Percentiles rank a stretch among this genome's conserved stretches.
Conservation (phyloP, 2,888 invertebrate species). For the Taphrorychus bicolor region DNA sequence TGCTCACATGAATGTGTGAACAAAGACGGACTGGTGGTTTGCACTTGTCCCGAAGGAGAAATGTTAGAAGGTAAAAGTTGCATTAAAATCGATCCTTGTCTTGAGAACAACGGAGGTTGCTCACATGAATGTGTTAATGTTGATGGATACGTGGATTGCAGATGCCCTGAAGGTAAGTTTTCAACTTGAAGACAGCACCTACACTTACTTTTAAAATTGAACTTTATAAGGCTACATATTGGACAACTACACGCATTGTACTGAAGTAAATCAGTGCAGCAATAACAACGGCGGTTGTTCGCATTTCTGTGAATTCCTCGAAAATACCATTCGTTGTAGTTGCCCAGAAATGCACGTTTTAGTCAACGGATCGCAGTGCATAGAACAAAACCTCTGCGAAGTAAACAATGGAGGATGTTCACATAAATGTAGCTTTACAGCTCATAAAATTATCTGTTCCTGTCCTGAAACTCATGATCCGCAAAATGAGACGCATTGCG, state of each 20-base stretch:
- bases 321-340: conserved; percentile 60
- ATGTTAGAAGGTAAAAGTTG: conserved; percentile 50
- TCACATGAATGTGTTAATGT: conserved; percentile 58
- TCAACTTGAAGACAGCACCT: background rate
- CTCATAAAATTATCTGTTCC: conserved; percentile 60
- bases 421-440: conserved; percentile 48
- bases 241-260: conserved; percentile 55
- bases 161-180: conserved; percentile 58
- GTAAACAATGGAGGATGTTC: conserved; percentile 56
- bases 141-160: conserved; percentile 57
- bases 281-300: conserved; percentile 62
- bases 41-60: conserved; percentile 61
- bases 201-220: too few species aligned
- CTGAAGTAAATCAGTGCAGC: conserved; percentile 60
- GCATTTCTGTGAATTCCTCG: conserved; percentile 61
- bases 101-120: conserved; percentile 55
- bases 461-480: conserved; percentile 59
- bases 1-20: conserved; percentile 57
- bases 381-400: conserved; percentile 58
- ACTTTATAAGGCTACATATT: conserved; percentile 23
- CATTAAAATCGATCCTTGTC: conserved; percentile 53
- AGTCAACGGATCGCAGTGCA: conserved; percentile 53
- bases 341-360: conserved; percentile 59
- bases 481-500: conserved; percentile 50
- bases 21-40: conserved; percentile 55